phyloP scores from a whole-genome alignment of 2,797 vertebrate genomes.

The Poeciliopsis gracilis region DNA sequence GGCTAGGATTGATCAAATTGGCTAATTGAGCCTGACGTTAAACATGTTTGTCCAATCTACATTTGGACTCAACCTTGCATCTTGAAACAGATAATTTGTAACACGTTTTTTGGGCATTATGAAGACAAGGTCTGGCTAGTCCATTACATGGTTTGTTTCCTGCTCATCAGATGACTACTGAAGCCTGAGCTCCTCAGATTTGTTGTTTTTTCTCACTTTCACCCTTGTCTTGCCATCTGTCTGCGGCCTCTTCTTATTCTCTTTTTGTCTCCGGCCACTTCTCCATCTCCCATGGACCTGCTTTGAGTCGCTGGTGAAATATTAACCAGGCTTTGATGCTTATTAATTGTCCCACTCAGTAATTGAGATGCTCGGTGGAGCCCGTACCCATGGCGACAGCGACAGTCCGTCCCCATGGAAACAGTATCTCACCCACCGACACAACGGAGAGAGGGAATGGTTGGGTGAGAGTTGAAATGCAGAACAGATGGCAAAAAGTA shows the following conservation, averaged over 20 bases:
- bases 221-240: conserved; percentile 46
- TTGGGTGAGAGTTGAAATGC: conserved; percentile 32
- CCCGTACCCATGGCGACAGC: conserved; percentile 74
- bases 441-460: conserved; percentile 45
- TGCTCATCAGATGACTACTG: conserved; percentile 24
- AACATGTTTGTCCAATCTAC: background rate
- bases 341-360: conserved; percentile 78
- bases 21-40: background rate
- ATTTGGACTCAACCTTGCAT: background rate
- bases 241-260: conserved; percentile 41
- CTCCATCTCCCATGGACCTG: conserved; percentile 47
- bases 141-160: conserved; percentile 21
- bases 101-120: background rate
- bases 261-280: conserved; percentile 47
- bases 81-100: background rate
- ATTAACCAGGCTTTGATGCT: conserved; percentile 81
- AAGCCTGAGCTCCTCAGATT: conserved; percentile 28
- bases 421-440: conserved; percentile 68
- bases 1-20: background rate
- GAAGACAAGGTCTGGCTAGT: background rate
- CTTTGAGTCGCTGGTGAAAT: conserved; percentile 65
- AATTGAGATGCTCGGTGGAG: conserved; percentile 74
- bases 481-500: background rate
- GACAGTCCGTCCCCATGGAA: conserved; percentile 72
- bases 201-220: conserved; percentile 48